A percentile compares a stretch with the other conserved stretches of the same genome.
Evolutionary conservation across 2,797 vertebrate species (phyloP).

Genomic region (Mormyrops attenuatus): DNA sequence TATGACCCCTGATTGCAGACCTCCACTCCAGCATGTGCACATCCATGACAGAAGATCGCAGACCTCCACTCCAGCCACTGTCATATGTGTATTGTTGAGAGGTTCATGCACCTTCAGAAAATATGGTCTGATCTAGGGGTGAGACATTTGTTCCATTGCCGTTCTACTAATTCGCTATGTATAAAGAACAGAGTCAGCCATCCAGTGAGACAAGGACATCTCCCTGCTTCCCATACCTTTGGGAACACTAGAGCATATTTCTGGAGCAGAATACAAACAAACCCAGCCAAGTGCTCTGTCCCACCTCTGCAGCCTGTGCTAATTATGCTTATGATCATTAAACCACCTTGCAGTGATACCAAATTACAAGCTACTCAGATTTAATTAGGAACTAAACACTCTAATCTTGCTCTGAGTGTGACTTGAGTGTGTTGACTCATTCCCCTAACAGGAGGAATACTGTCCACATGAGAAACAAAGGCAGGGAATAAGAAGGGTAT

Average conservation of each 20-base stretch:
- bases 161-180: no score
- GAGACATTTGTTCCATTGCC: neutral
- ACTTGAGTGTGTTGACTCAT: neutral
- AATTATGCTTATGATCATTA: constrained; percentile 14
- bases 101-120: neutral
- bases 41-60: neutral
- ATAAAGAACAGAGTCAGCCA: neutral
- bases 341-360: constrained; percentile 12
- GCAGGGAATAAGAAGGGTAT: no score
- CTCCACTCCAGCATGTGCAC: neutral
- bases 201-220: neutral
- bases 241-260: neutral
- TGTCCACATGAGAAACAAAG: neutral
- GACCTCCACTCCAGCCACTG: neutral
- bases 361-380: constrained; percentile 12
- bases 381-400: constrained; percentile 11
- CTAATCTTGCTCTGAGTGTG: constrained; percentile 3
- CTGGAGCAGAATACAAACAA: neutral
- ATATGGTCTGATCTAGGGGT: neutral
- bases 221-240: neutral
- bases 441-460: neutral
- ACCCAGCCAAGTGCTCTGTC: neutral
- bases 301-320: neutral
- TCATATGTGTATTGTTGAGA: neutral
- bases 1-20: accelerated